Evolutionary conservation across 2,113 vertebrate genomes (phyloP).

Genomic region (Gadus chalcogrammus): DNA sequence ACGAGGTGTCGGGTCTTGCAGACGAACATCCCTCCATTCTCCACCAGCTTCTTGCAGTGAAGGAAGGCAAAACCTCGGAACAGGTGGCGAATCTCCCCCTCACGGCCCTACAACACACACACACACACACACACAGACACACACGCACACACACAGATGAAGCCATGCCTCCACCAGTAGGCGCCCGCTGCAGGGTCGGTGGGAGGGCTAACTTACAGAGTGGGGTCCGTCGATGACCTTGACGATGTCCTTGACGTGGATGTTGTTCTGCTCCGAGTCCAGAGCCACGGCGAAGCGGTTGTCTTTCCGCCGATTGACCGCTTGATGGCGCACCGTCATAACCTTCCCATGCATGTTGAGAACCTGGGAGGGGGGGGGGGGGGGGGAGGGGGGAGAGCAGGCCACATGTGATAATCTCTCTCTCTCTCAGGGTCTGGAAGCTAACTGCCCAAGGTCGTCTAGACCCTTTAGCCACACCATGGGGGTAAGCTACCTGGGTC

Average conservation of each 20-base stretch:
- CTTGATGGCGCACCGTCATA: constrained; percentile 88
- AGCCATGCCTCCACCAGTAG: no score
- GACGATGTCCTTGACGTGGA: constrained; percentile 93
- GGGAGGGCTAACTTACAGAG: constrained; percentile 73
- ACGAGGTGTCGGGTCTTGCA: constrained; percentile 90
- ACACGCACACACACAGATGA: no score
- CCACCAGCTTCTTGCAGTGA: constrained; percentile 96
- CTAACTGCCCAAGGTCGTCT: no score
- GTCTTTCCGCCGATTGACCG: constrained; percentile 89
- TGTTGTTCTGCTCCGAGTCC: constrained; percentile 96
- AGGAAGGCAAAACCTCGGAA: constrained; percentile 89
- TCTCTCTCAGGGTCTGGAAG: no score
- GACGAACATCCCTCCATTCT: constrained; percentile 95
- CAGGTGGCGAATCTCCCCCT: constrained; percentile 90
- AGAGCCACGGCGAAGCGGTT: constrained; percentile 91
- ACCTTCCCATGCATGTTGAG: constrained; percentile 95
- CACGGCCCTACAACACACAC: constrained; percentile 75
- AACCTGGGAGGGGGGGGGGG: constrained; percentile 67
- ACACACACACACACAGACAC: no score
- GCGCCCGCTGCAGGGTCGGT: not conserved
- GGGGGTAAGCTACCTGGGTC: no score
- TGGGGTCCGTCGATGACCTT: constrained; percentile 96
- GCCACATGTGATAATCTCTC: not conserved
- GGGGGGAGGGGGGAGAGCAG: not conserved
- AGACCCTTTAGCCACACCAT: no score